Evolutionary conservation across 2,797 vertebrate genomes (phyloP), one percentile per base, ranked within the genome.

Genomic region (Strix occidentalis): DNA sequence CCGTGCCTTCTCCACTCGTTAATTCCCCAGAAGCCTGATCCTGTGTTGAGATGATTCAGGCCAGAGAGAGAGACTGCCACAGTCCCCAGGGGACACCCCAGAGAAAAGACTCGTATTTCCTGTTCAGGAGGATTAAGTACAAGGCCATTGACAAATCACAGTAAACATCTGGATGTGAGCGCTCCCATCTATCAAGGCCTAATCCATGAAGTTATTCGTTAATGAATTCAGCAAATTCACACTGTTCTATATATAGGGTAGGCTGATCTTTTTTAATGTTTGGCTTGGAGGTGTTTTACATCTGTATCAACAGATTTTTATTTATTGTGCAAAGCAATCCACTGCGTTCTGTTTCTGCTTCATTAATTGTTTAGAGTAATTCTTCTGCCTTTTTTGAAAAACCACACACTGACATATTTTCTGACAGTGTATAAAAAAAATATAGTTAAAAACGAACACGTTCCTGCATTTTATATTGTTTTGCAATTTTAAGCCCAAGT

Each of bases 121-220:
- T 95, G 84, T 93, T 91, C 65, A 46, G 92, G 51, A 92, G 97
- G 97, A 98, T 98, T 98, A 98, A 96, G 64, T 63, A 74, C 95
- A 87, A 86, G 91, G 89, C 96, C 96, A 97, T 97, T 98, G 96
- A 98, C 96, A 98, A 98, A 98, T 97, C 96, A 97, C 97, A 93
- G 93, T 46, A 96, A 95, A 95, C 97, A 98, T 98, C 98, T 98
- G 97, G 96, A 98, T 96, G 89, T 6, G 56, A 91, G 76, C 68
- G 69, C 91, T 95, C 93, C 93, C 69, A 88, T 91, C 69, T 87
- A 83, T 66, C 69, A 61, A 94, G 54, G 75, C 86, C 91, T 97
- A 98, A 98, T 97, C 98, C 94, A 84, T 25, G 33, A 95, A 92
- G 87, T 95, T 97, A 97, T 97, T 97, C 90, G 97, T 98, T 98